These are phyloP conservation scores for Tympanuchus pallidicinctus DNA, from an alignment of 2,113 vertebrate genomes.

Conservation along the genomic window DNA sequence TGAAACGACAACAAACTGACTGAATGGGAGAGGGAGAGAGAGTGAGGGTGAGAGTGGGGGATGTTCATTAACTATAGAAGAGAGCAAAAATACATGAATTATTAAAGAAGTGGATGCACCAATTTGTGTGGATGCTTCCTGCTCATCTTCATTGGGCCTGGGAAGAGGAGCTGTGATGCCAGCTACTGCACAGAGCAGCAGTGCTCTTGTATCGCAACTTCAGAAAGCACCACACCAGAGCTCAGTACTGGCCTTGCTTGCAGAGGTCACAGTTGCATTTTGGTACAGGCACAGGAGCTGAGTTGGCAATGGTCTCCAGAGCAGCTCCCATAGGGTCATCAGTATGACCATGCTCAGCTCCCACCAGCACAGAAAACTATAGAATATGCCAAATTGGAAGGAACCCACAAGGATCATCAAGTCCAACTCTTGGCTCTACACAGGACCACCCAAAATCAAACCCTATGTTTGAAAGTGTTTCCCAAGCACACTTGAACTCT, in stretches of 20 bases:
- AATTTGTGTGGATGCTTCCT: constrained; percentile 71
- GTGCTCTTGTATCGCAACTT: constrained; percentile 41
- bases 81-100: constrained; percentile 78
- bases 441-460: too few relatives aligned
- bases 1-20: constrained; percentile 77
- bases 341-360: not conserved
- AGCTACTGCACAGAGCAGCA: constrained; percentile 45
- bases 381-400: not conserved
- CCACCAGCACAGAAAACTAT: not conserved
- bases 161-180: constrained; percentile 63
- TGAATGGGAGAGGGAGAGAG: constrained; percentile 71
- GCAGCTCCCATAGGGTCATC: not conserved
- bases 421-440: too few relatives aligned
- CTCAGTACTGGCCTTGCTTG: constrained; percentile 62
- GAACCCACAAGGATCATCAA: too few relatives aligned
- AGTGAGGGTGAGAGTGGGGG: constrained; percentile 59
- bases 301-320: constrained; percentile 28
- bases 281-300: constrained; percentile 17
- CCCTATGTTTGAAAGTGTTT: too few relatives aligned
- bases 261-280: constrained; percentile 57
- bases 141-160: constrained; percentile 65
- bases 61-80: constrained; percentile 78
- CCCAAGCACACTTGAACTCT: too few relatives aligned
- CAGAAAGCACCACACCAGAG: constrained; percentile 31
- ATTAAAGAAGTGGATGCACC: constrained; percentile 70